phyloP scores from a whole-genome alignment of 2,797 vertebrate genomes.

The Margarornis squamiger region DNA sequence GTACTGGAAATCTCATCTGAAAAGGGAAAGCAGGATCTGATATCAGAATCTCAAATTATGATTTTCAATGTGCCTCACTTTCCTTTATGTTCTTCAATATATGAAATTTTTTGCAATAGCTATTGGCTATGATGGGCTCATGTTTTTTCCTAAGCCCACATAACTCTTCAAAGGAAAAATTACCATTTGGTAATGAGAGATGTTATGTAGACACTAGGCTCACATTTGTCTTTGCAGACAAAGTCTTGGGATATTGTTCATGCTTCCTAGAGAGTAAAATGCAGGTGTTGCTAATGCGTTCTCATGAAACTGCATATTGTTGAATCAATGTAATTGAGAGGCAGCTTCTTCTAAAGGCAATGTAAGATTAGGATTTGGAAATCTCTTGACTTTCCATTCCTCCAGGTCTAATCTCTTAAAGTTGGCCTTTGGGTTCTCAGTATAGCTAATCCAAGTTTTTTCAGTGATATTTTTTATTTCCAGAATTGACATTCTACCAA shows the following conservation, averaged over 20 bases:
- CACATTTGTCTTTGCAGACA: background rate
- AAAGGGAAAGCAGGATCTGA: background rate
- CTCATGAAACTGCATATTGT: background rate
- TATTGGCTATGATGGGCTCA: background rate
- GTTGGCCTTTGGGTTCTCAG: background rate
- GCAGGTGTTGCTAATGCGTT: background rate
- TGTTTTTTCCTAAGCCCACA: background rate
- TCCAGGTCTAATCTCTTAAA: background rate
- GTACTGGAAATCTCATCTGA: background rate
- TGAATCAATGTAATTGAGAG: background rate
- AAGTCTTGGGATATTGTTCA: background rate
- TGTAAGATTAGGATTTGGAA: background rate
- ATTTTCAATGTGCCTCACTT: background rate
- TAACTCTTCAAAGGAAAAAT: background rate
- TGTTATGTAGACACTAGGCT: background rate
- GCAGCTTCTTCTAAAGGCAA: background rate
- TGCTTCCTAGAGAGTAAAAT: background rate
- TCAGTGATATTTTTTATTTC: background rate
- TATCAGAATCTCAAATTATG: background rate
- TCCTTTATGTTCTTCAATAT: background rate
- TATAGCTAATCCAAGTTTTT: background rate
- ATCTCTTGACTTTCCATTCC: background rate
- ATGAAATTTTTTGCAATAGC: background rate
- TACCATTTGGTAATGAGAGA: background rate
- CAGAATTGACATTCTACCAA: background rate